A percentile compares a stretch with the other conserved stretches of the same genome.
Evolutionary conservation across 2,113 vertebrate genomes (phyloP).

Genomic region (Neodontobutis hainanensis): DNA sequence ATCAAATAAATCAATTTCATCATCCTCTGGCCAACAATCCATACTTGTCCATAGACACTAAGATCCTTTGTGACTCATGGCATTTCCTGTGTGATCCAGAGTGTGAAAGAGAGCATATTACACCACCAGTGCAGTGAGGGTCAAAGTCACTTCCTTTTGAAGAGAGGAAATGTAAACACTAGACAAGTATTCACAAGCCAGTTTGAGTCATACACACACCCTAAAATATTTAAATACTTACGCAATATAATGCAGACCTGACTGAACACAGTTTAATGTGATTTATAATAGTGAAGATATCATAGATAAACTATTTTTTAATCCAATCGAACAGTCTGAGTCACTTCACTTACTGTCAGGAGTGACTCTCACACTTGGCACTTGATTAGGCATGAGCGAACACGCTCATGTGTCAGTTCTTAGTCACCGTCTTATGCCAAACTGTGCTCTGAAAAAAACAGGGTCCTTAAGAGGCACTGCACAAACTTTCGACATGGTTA

Average conservation of each 20-base stretch:
- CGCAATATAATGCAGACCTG: slow-evolving; percentile 9
- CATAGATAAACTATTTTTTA: slow-evolving; percentile 19
- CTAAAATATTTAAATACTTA: slow-evolving; percentile 18
- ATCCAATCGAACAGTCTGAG: slow-evolving; percentile 47
- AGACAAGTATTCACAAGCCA: slow-evolving; percentile 60
- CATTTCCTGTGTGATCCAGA: slow-evolving; percentile 53
- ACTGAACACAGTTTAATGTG: slow-evolving; percentile 18
- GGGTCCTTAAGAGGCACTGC: slow-evolving; percentile 13
- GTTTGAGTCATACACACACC: slow-evolving; percentile 47
- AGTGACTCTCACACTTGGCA: slow-evolving; percentile 49
- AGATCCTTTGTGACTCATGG: slow-evolving; percentile 46
- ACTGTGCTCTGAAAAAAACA: slow-evolving; percentile 32
- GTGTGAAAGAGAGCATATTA: slow-evolving; percentile 35
- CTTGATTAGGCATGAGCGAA: slow-evolving; percentile 50
- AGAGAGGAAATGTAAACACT: slow-evolving; percentile 59
- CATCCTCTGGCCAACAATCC: slow-evolving; percentile 25
- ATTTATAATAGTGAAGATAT: slow-evolving; percentile 21
- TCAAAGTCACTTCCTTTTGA: slow-evolving; percentile 67
- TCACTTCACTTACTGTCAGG: slow-evolving; percentile 67
- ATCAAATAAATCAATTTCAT: slow-evolving; percentile 54
- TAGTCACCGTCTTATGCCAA: slow-evolving; percentile 44
- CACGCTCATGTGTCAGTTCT: slow-evolving; percentile 50
- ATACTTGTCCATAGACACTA: slow-evolving; percentile 38
- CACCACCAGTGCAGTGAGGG: slow-evolving; percentile 56
- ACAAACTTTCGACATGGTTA: slow-evolving; percentile 16